Percentiles rank a stretch among this genome's conserved stretches.
Evolutionary conservation across 2,797 vertebrate species (phyloP).

Genomic region (Sebastiscus tertius): DNA sequence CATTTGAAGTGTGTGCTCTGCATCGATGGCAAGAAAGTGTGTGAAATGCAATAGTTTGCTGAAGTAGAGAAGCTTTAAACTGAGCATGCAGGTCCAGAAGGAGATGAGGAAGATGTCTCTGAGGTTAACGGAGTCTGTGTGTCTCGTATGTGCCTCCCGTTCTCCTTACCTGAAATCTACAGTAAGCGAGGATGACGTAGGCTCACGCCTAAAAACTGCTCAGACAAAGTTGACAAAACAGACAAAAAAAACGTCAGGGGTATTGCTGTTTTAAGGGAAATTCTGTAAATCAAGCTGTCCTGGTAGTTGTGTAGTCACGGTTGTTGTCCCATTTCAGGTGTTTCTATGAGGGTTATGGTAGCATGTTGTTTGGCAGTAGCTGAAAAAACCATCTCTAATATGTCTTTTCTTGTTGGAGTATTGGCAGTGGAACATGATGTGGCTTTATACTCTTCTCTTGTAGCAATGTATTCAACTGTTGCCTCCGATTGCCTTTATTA

Average conservation of each 20-base stretch:
- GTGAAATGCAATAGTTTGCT: not conserved
- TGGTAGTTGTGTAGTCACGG: conserved; percentile 25
- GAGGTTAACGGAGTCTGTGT: conserved; percentile 40
- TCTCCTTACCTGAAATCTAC: conserved; percentile 46
- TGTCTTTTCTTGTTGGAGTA: conserved; percentile 29
- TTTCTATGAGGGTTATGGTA: conserved; percentile 34
- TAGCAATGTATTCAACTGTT: conserved; percentile 65
- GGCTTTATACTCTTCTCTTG: conserved; percentile 60
- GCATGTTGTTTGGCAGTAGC: conserved; percentile 23
- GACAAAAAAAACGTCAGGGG: conserved; percentile 1
- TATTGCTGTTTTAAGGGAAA: conserved; percentile 30
- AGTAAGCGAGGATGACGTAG: conserved; percentile 5
- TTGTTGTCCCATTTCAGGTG: conserved; percentile 39
- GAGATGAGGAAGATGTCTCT: conserved; percentile 28
- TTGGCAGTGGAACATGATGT: conserved; percentile 39
- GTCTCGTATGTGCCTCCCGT: conserved; percentile 71
- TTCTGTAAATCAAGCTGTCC: conserved; percentile 22
- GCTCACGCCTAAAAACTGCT: conserved; percentile 19
- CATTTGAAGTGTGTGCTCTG: not conserved
- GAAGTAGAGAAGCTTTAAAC: conserved; percentile 2
- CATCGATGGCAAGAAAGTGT: not conserved
- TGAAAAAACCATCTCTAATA: not conserved
- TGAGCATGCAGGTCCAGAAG: conserved; percentile 1
- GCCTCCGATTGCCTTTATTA: conserved; percentile 68
- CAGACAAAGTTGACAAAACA: conserved; percentile 18